These are phyloP conservation scores for Zaprionus africanus DNA, from an alignment of 1,140 invertebrate species.

Conservation along the genomic window DNA sequence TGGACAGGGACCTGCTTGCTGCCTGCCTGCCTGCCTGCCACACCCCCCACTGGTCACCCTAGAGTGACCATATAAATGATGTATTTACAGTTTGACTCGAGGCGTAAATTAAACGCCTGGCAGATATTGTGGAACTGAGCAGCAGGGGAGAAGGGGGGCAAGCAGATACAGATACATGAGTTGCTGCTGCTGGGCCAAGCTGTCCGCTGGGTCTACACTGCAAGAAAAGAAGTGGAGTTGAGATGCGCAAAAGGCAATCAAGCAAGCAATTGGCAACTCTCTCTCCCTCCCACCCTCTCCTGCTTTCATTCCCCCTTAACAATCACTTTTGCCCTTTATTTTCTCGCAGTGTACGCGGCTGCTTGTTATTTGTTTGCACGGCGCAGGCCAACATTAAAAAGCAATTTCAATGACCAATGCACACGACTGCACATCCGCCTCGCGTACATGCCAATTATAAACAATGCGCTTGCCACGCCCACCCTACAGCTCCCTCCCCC, in stretches of 20 bases:
- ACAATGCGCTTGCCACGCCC: conserved; percentile 41
- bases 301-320: not conserved
- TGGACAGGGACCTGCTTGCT: not conserved
- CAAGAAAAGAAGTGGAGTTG: not conserved
- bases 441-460: conserved; percentile 61
- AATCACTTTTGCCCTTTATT: not conserved
- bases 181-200: conserved; percentile 11
- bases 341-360: conserved; percentile 13
- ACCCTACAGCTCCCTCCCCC: too few relatives aligned
- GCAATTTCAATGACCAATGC: conserved; percentile 67
- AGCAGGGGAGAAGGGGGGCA: conserved; percentile 1
- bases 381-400: conserved; percentile 57
- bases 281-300: too few relatives aligned
- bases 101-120: conserved; percentile 57
- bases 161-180: conserved; percentile 17
- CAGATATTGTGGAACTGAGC: conserved; percentile 19
- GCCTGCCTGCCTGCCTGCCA: not conserved
- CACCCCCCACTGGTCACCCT: not conserved
- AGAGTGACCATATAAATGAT: conserved; percentile 38
- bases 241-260: not conserved
- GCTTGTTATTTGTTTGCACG: conserved; percentile 56
- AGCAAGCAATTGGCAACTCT: too few relatives aligned
- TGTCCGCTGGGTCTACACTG: conserved; percentile 24
- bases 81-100: conserved; percentile 55
- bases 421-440: conserved; percentile 59